phyloP scores from a whole-genome alignment of 2,113 vertebrate species.

The Fulmarus glacialis region DNA sequence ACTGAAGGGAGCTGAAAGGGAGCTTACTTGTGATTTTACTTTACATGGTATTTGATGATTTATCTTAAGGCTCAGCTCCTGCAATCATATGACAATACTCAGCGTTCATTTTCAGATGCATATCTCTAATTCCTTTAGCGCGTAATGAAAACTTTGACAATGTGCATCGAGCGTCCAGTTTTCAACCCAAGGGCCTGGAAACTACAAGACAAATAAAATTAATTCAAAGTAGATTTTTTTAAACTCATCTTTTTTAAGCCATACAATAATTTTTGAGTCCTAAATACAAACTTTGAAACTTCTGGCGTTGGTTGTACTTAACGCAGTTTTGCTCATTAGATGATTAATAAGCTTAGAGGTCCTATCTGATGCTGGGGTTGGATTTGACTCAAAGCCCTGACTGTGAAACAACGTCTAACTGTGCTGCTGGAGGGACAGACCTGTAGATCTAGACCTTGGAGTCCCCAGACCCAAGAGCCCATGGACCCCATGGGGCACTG shows the following conservation, averaged over 20 bases:
- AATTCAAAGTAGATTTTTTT: not conserved
- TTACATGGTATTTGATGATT: not conserved
- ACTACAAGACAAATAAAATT: not conserved
- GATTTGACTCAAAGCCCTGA: not conserved
- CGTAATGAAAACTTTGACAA: not conserved
- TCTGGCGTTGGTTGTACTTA: not conserved
- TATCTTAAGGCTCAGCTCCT: not conserved
- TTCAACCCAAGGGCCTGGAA: not conserved
- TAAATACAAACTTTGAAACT: not conserved
- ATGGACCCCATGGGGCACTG: too few species aligned
- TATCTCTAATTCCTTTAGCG: not conserved
- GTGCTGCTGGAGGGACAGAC: not conserved
- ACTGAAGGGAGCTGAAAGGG: not conserved
- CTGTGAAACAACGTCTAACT: fast-evolving
- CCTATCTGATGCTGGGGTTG: not conserved
- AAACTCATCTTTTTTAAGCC: not conserved
- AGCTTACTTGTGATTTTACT: not conserved
- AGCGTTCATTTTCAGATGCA: not conserved
- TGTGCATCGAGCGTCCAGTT: fast-evolving
- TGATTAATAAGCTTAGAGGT: not conserved
- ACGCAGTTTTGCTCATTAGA: not conserved
- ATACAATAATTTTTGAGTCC: not conserved
- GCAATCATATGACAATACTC: not conserved
- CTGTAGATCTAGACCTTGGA: not conserved
- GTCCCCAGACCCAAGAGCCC: not conserved